Evolutionary conservation across 2,888 invertebrate genomes (phyloP), one percentile per base, ranked within the genome.

Genomic region (Cataglyphis altisquamis): DNA sequence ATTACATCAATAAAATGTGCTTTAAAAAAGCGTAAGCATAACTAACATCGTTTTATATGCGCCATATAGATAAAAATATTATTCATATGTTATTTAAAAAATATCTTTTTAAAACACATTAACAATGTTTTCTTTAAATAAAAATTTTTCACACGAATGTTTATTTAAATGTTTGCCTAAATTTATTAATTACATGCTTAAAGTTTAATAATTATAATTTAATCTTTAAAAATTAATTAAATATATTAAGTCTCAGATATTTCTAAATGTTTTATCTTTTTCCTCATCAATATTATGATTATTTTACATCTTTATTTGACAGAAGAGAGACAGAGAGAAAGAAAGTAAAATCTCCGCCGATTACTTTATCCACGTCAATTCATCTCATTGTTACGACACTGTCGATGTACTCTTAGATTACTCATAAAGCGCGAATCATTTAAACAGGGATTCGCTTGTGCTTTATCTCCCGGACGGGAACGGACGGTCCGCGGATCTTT

Each of bases 371-470:
- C n/a, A n/a, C 39, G 29, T 55, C 72, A 77, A 77, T 77, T 77
- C 72, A 29, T 62, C 60, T 48, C 74, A 80, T 80, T 80, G 78
- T 80, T 78, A 45, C 74, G 78, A 73, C 75, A 73, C 12, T 32
- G 32, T 21, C 45, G 45, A 25, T 12, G 36, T 74, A 80, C 48
- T 74, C 29, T 80, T 80, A 73, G 74, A 74, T 73, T 48, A n/a
- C 60, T 74, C 78, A 60, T 36, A 45, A 60, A 48, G 12, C 45
- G 74, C 45, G 45, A 8, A 57, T 10, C 45, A 36, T 10, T 73
- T 18, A 60, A 36, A 80, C 78, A 80, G 78, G 60, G 78, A 80
- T 73, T 74, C 78, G 45, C 78, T 80, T 80, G 75, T 80, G 78
- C 78, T 36, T 80, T 80, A 80, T 80, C 78, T 73, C 45, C 12